Evolutionary conservation across 2,797 vertebrate species (phyloP).

Genomic region (Gymnothorax reevesii): DNA sequence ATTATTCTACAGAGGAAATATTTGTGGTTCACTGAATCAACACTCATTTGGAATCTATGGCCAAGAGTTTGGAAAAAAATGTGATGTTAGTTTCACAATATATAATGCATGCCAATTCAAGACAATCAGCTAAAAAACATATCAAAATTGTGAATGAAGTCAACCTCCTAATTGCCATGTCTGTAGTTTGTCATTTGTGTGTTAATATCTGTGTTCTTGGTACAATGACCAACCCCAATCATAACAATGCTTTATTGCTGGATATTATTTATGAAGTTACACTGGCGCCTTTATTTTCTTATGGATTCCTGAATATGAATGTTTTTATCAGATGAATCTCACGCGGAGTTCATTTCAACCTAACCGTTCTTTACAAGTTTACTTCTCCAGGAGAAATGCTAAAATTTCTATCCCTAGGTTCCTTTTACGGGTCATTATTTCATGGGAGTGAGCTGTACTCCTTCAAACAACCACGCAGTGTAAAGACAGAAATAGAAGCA

Average conservation of each 20-base stretch:
- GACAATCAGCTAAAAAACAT: background rate
- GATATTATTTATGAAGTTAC: background rate
- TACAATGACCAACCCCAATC: background rate
- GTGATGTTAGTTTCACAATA: background rate
- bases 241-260: background rate
- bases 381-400: background rate
- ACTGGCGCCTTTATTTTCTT: background rate
- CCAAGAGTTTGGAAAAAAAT: background rate
- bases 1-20: no score
- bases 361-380: background rate
- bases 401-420: background rate
- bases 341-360: background rate
- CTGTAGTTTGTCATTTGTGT: background rate
- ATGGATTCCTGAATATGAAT: background rate
- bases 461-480: slow-evolving; percentile 24
- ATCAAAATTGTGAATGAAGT: background rate
- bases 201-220: background rate
- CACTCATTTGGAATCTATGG: background rate
- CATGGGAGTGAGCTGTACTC: background rate
- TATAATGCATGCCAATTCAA: background rate
- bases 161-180: background rate
- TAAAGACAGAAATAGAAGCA: slow-evolving; percentile 27
- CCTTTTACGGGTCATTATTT: slow-evolving; percentile 6
- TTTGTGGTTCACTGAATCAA: background rate
- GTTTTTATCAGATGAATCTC: background rate